Evolutionary conservation across 2,888 invertebrate species (phyloP).

Genomic region (Parnassius mnemosyne): DNA sequence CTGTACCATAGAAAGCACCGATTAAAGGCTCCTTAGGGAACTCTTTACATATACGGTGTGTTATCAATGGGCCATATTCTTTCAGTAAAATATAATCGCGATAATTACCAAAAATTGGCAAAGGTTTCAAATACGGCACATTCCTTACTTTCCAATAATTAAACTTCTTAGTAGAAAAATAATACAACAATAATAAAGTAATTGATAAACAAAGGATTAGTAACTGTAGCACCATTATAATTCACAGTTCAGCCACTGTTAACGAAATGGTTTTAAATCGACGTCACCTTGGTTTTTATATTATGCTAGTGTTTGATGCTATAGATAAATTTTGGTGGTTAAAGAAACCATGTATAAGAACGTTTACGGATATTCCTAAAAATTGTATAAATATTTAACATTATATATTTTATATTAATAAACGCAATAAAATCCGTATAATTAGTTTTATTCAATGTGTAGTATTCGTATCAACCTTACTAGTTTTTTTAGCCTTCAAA

Average conservation of each 20-base stretch:
- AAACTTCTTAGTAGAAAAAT: slow-evolving; percentile 38
- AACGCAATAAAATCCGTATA: too few relatives aligned
- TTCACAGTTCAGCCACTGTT: neutral
- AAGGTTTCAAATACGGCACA: slow-evolving; percentile 43
- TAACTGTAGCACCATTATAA: slow-evolving; percentile 8
- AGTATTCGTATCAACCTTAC: too few relatives aligned
- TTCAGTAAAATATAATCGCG: slow-evolving; percentile 44
- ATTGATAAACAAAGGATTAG: neutral
- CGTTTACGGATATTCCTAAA: too few relatives aligned
- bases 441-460: too few relatives aligned
- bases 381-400: too few relatives aligned
- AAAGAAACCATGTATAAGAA: too few relatives aligned
- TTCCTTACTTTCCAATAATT: slow-evolving; percentile 52
- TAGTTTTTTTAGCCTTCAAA: too few relatives aligned
- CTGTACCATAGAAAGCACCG: slow-evolving; percentile 57
- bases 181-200: slow-evolving; percentile 29
- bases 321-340: too few relatives aligned
- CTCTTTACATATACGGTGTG: slow-evolving; percentile 44
- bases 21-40: slow-evolving; percentile 51
- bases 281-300: neutral
- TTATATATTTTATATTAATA: too few relatives aligned
- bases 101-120: slow-evolving; percentile 55
- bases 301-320: too few relatives aligned
- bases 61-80: slow-evolving; percentile 36
- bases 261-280: neutral